These are phyloP conservation scores for Vespertilio murinus DNA, from an alignment of 2,797 vertebrate species.

Conservation along the genomic window DNA sequence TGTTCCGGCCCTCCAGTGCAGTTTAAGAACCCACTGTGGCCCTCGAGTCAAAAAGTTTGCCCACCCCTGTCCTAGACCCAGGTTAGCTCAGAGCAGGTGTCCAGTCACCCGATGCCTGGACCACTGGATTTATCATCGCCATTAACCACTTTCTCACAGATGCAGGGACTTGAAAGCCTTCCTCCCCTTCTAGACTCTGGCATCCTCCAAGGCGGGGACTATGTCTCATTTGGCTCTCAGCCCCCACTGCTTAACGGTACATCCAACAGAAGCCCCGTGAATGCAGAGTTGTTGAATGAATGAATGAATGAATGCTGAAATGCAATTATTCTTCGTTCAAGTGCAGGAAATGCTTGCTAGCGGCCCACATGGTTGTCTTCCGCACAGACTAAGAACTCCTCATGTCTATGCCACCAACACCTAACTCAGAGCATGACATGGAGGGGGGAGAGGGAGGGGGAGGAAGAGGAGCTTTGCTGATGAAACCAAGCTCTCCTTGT, in stretches of 20 bases:
- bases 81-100: neutral
- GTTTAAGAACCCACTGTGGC: too few species aligned
- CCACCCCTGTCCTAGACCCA: too few species aligned
- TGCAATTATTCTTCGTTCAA: neutral
- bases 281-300: neutral
- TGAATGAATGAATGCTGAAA: neutral
- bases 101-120: rapidly evolving
- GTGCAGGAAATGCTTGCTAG: neutral
- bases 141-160: rapidly evolving
- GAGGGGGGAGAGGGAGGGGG: rapidly evolving
- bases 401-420: neutral
- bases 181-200: neutral
- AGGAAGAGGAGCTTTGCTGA: too few species aligned
- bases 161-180: neutral
- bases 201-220: neutral
- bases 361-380: neutral
- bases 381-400: neutral
- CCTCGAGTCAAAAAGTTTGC: too few species aligned
- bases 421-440: neutral
- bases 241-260: neutral
- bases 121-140: neutral
- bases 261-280: neutral
- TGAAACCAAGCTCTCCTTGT: too few species aligned
- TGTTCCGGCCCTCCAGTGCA: too few species aligned
- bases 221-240: neutral